phyloP scores from a whole-genome alignment of 2,113 vertebrate species.

The Chloebia gouldiae region DNA sequence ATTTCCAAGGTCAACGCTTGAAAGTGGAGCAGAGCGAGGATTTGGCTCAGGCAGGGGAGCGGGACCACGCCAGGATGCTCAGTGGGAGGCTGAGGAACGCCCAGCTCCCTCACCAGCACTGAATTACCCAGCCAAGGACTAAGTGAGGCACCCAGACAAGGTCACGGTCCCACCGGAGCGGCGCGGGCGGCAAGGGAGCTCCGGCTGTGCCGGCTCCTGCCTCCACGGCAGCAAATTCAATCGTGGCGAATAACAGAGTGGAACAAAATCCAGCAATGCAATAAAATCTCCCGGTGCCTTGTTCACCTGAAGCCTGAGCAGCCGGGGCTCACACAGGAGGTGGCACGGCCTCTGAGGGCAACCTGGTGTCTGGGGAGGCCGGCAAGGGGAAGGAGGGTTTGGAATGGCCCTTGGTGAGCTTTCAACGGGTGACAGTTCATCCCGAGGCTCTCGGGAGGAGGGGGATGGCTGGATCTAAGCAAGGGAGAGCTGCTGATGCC shows the following conservation, averaged over 20 bases:
- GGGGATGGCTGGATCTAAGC: neutral
- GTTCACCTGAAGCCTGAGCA: neutral
- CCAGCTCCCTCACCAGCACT: neutral
- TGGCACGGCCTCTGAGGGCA: neutral
- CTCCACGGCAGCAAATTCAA: neutral
- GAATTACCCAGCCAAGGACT: neutral
- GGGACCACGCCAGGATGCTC: neutral
- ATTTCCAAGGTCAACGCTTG: conserved; percentile 8
- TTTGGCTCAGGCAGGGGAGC: neutral
- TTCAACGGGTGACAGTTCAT: neutral
- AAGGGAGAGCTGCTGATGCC: neutral
- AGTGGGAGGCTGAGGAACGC: rapidly evolving
- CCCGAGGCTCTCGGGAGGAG: neutral
- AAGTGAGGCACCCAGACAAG: neutral
- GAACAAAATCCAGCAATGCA: conserved; percentile 65
- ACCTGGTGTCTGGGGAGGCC: neutral
- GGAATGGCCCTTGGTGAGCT: neutral
- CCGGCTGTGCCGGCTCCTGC: neutral
- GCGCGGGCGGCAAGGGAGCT: neutral
- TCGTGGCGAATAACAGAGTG: conserved; percentile 43
- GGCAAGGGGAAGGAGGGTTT: neutral
- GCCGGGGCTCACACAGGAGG: neutral
- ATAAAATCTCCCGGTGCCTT: neutral
- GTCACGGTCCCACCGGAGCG: neutral
- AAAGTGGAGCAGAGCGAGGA: neutral